Percentiles rank a stretch among this genome's conserved stretches.
phyloP scores from a whole-genome alignment of 2,113 vertebrate species.

The Bungarus multicinctus region DNA sequence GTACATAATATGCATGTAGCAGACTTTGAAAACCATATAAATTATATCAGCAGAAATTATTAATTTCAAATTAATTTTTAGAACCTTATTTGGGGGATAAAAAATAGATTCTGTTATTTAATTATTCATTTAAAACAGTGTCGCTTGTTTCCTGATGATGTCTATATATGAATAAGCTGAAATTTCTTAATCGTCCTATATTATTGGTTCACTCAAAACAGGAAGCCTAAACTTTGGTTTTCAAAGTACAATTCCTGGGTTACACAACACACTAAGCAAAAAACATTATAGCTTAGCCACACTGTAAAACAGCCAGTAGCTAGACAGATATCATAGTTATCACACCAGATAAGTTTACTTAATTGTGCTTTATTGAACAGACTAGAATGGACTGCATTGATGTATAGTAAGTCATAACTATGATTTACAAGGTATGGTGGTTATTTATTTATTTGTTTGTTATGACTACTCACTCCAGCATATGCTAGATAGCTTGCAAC shows the following conservation, averaged over 20 bases:
- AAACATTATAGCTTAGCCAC: neutral
- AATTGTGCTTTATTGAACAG: neutral
- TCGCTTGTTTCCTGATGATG: neutral
- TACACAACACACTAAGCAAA: neutral
- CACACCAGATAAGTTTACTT: neutral
- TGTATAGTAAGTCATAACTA: neutral
- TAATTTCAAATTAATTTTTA: neutral
- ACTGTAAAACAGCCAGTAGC: neutral
- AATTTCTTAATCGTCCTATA: neutral
- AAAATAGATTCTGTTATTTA: neutral
- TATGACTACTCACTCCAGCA: neutral
- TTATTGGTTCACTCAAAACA: neutral
- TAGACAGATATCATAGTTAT: neutral
- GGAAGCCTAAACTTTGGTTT: neutral
- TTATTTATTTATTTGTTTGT: neutral
- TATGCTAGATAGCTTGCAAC: neutral
- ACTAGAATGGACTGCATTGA: neutral
- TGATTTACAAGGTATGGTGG: neutral
- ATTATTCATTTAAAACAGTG: neutral
- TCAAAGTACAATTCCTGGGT: neutral
- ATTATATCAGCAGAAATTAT: neutral
- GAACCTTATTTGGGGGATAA: neutral
- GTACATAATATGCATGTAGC: neutral
- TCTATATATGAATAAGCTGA: neutral
- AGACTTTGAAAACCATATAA: neutral